Evolutionary conservation across 2,113 vertebrate genomes (phyloP).

Genomic region (Channa argus): DNA sequence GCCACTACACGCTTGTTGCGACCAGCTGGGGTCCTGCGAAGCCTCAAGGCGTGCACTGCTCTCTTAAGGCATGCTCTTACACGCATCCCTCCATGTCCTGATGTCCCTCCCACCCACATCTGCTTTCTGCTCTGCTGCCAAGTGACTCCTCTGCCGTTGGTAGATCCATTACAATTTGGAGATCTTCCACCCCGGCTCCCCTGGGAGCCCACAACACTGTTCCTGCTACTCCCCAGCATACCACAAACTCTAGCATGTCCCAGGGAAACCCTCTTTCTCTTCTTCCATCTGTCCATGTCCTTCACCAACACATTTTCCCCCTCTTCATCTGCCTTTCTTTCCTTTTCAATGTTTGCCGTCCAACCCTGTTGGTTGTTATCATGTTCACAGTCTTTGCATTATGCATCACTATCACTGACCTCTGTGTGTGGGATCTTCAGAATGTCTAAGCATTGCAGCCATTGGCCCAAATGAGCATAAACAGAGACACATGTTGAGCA

Average conservation of each 20-base stretch:
- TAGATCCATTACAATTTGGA: constrained; percentile 69
- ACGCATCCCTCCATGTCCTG: constrained; percentile 31
- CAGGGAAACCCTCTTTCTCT: constrained; percentile 55
- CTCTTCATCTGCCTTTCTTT: constrained; percentile 13
- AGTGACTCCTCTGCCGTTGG: constrained; percentile 43
- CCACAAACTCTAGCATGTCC: constrained; percentile 62
- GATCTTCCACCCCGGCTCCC: constrained; percentile 56
- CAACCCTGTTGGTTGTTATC: constrained; percentile 8
- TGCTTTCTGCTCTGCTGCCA: constrained; percentile 55
- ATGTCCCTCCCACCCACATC: constrained; percentile 38
- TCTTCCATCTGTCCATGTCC: constrained; percentile 65
- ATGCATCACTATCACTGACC: constrained; percentile 57
- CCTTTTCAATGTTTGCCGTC: background rate
- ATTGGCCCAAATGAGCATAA: constrained; percentile 42
- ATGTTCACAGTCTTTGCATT: constrained; percentile 13
- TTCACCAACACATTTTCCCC: constrained; percentile 56
- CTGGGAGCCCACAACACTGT: constrained; percentile 59
- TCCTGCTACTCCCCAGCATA: constrained; percentile 66
- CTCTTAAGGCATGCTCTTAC: constrained; percentile 50
- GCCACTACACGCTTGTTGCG: constrained; percentile 2
- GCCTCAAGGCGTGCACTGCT: constrained; percentile 44
- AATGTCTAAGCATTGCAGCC: constrained; percentile 55
- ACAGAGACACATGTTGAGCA: constrained; percentile 29
- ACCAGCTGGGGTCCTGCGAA: constrained; percentile 43
- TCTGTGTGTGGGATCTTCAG: constrained; percentile 36